Evolutionary conservation across 2,797 vertebrate species (phyloP).

Genomic region (Catharus ustulatus): DNA sequence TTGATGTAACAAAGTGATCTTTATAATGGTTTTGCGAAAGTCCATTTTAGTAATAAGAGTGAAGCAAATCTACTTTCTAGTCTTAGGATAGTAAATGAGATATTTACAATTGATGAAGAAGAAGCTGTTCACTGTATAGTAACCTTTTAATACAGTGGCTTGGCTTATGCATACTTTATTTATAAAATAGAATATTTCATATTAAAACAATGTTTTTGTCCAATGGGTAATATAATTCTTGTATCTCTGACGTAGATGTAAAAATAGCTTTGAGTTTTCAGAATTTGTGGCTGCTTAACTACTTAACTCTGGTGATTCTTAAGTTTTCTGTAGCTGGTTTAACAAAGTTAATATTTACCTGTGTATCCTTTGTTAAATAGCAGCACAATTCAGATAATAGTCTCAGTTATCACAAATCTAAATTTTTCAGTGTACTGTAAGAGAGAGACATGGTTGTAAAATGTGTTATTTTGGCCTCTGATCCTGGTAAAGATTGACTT

Average conservation of each 20-base stretch:
- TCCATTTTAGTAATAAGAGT: not conserved
- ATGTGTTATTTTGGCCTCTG: not conserved
- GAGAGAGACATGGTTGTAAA: not conserved
- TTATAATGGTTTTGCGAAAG: constrained; percentile 40
- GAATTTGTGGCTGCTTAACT: not conserved
- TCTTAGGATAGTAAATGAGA: not conserved
- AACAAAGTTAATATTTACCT: not conserved
- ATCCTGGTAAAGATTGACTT: not conserved
- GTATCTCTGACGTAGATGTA: not conserved
- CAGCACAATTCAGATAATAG: not conserved
- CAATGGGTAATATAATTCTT: not conserved
- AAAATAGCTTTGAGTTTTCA: not conserved
- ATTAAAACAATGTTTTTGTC: not conserved
- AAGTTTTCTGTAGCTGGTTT: not conserved
- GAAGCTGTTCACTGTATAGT: not conserved
- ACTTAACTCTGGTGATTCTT: not conserved
- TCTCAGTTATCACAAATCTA: not conserved
- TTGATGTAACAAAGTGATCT: constrained; percentile 32
- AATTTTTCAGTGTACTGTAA: not conserved
- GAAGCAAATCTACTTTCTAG: not conserved
- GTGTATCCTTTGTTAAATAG: not conserved
- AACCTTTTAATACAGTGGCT: not conserved
- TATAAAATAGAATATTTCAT: not conserved
- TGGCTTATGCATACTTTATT: not conserved
- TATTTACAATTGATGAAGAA: not conserved